Conservation (phyloP, 2,113 vertebrate species). For the Brienomyrus longianalis region DNA sequence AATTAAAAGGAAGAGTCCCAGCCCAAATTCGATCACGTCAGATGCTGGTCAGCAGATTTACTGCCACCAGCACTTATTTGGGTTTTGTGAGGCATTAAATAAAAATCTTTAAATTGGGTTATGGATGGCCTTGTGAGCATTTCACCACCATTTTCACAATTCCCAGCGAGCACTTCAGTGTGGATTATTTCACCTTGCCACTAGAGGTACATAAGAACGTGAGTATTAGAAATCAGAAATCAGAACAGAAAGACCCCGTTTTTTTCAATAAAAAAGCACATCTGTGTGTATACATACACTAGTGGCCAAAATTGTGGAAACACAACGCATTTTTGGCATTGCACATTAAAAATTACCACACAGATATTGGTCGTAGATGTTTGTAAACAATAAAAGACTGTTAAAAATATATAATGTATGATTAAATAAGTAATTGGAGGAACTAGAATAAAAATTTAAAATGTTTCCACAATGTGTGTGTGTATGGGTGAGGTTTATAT, state of each 20-base stretch:
- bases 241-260: background rate
- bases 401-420: too few relatives aligned
- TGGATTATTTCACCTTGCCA: background rate
- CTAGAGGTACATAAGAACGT: background rate
- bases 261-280: background rate
- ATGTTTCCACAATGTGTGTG: background rate
- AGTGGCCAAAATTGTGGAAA: too few relatives aligned
- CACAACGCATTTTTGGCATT: too few relatives aligned
- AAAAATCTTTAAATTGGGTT: background rate
- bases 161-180: background rate
- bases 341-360: too few relatives aligned
- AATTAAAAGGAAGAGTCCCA: background rate
- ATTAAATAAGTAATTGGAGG: too few relatives aligned
- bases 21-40: background rate
- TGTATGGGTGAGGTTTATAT: background rate
- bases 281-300: too few relatives aligned
- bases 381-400: too few relatives aligned
- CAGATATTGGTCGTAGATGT: too few relatives aligned
- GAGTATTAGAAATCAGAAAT: background rate
- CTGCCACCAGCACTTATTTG: background rate
- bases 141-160: background rate
- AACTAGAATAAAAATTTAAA: too few relatives aligned
- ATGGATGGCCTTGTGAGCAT: background rate
- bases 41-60: background rate
- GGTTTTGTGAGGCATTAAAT: background rate